Conservation (phyloP, 2,888 invertebrate genomes). For the Notodonta dromedarius region DNA sequence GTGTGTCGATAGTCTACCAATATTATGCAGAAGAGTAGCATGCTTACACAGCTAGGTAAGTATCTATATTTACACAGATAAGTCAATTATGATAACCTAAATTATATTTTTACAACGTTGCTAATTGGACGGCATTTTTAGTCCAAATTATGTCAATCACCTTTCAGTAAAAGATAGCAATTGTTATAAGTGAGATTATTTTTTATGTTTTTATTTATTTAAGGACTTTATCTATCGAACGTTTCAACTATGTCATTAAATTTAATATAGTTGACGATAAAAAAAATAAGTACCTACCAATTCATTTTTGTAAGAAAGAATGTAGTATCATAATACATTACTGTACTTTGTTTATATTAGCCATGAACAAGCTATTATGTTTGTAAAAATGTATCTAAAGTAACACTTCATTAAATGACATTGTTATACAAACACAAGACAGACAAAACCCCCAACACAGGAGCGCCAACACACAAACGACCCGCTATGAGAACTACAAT, state of each 20-base stretch:
- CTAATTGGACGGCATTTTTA: conserved; percentile 3
- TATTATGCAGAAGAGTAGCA: not conserved
- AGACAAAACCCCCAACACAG: conserved; percentile 8
- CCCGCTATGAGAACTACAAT: conserved; percentile 25
- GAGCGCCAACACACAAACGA: conserved; percentile 22
- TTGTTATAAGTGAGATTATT: not conserved
- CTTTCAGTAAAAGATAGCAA: conserved; percentile 1
- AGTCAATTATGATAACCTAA: conserved; percentile 4
- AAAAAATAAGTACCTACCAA: not conserved
- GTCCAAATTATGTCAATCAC: conserved; percentile 3
- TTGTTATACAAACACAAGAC: conserved; percentile 9
- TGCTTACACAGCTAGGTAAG: not conserved
- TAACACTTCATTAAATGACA: conserved; percentile 11
- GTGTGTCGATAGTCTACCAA: conserved; percentile 7
- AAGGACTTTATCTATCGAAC: not conserved
- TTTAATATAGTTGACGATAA: not conserved
- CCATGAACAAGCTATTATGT: not conserved
- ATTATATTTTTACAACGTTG: not conserved
- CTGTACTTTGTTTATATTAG: not conserved
- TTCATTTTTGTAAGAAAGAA: not conserved
- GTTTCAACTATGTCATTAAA: not conserved
- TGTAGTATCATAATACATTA: not conserved
- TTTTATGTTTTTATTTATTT: not conserved
- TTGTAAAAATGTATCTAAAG: not conserved
- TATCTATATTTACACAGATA: not conserved